A percentile compares a stretch with the other conserved stretches of the same genome.
phyloP scores from a whole-genome alignment of 2,797 vertebrate species.

The Pseudochaenichthys georgianus region DNA sequence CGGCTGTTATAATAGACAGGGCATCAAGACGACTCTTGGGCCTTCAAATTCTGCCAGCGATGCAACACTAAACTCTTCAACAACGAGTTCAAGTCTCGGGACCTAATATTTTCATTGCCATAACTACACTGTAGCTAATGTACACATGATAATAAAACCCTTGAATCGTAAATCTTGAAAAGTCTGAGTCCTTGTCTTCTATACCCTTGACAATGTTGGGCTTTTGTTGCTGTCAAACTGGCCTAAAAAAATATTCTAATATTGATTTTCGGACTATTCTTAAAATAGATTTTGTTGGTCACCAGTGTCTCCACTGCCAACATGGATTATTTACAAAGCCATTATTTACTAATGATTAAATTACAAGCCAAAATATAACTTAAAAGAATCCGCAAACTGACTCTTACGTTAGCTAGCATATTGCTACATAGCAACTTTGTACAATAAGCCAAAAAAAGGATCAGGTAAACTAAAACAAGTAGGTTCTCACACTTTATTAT shows the following conservation, averaged over 20 bases:
- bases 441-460: background rate
- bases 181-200: conserved; percentile 3
- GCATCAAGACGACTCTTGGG: conserved; percentile 59
- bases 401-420: background rate
- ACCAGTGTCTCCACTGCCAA: background rate
- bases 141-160: too few relatives aligned
- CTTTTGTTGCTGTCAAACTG: background rate
- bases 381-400: background rate
- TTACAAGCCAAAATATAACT: background rate
- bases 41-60: conserved; percentile 62
- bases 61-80: conserved; percentile 52
- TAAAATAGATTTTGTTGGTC: background rate
- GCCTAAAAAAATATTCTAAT: too few relatives aligned
- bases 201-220: background rate
- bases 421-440: background rate
- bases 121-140: too few relatives aligned
- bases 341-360: background rate
- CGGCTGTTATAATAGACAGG: conserved; percentile 68
- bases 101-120: background rate
- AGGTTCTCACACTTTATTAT: too few relatives aligned
- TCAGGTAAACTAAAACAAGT: background rate
- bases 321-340: background rate
- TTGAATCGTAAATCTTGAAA: too few relatives aligned
- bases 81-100: conserved; percentile 21
- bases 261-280: background rate